Percentiles rank a stretch among this genome's conserved stretches.
Conservation (phyloP, 1,140 invertebrate species). For the Brachionus asplanchnoidis region DNA sequence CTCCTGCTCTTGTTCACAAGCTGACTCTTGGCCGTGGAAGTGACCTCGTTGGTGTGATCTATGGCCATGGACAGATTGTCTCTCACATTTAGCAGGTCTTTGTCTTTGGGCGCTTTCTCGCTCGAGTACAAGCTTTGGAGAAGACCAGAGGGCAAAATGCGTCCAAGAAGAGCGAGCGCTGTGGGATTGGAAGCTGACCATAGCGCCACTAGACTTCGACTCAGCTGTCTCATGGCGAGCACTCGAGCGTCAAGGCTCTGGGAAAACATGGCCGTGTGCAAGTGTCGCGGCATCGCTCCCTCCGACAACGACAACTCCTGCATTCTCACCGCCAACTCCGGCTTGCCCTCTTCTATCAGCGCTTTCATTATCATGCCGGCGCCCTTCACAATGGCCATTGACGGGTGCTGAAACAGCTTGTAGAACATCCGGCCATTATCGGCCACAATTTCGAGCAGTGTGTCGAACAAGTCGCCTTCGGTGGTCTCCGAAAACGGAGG, state of each 20-base stretch:
- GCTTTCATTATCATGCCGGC: constrained; percentile 93
- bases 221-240: constrained; percentile 77
- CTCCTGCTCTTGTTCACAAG: not conserved
- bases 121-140: constrained; percentile 80
- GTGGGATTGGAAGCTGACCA: constrained; percentile 92
- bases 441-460: constrained; percentile 85
- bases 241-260: constrained; percentile 67
- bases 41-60: constrained; percentile 19
- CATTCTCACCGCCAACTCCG: constrained; percentile 83
- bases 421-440: constrained; percentile 81
- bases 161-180: constrained; percentile 76
- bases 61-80: constrained; percentile 88
- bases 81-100: constrained; percentile 59
- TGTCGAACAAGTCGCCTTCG: constrained; percentile 92
- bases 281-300: constrained; percentile 88
- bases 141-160: constrained; percentile 80
- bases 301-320: constrained; percentile 90
- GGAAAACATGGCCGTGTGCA: constrained; percentile 83
- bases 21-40: not conserved
- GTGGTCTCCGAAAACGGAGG: constrained; percentile 98
- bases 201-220: constrained; percentile 88
- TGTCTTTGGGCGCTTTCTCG: constrained; percentile 72
- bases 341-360: constrained; percentile 90
- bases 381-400: constrained; percentile 92
- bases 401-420: constrained; percentile 89